These are phyloP conservation scores for Sorex araneus DNA, from an alignment of 2,113 vertebrate genomes.

Conservation along the genomic window DNA sequence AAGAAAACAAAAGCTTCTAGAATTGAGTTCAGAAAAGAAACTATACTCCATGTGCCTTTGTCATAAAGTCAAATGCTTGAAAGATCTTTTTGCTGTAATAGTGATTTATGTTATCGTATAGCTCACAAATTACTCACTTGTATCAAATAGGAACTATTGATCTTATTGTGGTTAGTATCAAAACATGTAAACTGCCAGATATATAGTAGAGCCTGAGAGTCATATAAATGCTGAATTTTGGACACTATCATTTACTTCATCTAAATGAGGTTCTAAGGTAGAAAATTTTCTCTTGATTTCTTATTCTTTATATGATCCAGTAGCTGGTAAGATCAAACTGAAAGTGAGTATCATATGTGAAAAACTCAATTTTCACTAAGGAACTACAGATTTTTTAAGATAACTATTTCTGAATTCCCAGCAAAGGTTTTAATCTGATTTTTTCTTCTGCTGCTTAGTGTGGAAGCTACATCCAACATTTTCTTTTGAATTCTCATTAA, in stretches of 20 bases:
- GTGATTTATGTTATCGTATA: constrained; percentile 57
- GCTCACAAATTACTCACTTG: constrained; percentile 8
- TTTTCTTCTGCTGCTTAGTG: not conserved
- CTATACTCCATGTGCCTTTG: not conserved
- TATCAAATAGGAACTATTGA: constrained; percentile 37
- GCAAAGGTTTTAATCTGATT: not conserved
- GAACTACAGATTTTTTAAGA: not conserved
- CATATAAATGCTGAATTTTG: not conserved
- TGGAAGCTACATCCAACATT: not conserved
- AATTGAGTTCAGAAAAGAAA: constrained; percentile 63
- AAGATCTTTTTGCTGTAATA: constrained; percentile 36
- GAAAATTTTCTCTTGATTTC: constrained; percentile 46
- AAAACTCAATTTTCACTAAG: not conserved
- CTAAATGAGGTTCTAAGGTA: constrained; percentile 33
- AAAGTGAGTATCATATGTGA: not conserved
- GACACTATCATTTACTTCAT: constrained; percentile 28
- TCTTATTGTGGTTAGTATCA: constrained; percentile 55
- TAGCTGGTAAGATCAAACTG: not conserved
- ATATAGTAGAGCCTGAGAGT: not conserved
- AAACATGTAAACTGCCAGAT: constrained; percentile 37
- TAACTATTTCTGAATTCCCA: constrained; percentile 41
- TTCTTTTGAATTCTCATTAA: not conserved
- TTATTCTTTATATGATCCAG: constrained; percentile 49
- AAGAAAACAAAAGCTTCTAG: not conserved
- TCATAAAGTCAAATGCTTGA: constrained; percentile 36